A percentile compares a stretch with the other conserved stretches of the same genome.
phyloP scores from a whole-genome alignment of 2,888 invertebrate genomes.

The Troides helena region DNA sequence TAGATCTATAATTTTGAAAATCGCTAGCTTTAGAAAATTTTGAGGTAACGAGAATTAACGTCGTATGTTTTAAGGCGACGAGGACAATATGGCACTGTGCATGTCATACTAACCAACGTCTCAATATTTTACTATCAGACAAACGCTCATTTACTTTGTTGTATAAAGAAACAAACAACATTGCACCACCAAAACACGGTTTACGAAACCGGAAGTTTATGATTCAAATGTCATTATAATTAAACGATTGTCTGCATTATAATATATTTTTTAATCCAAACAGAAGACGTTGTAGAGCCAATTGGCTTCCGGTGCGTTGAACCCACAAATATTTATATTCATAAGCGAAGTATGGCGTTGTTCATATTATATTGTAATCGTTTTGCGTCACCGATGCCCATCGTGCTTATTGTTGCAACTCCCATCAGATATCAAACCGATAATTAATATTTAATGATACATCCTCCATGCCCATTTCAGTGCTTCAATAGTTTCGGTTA shows the following conservation, averaged over 20 bases:
- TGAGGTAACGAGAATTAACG: too few relatives aligned
- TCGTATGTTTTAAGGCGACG: too few relatives aligned
- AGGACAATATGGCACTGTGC: too few relatives aligned
- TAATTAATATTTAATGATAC: slow-evolving; percentile 26
- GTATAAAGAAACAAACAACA: too few relatives aligned
- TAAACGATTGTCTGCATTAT: slow-evolving; percentile 18
- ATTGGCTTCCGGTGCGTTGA: slow-evolving; percentile 28
- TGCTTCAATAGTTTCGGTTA: background rate
- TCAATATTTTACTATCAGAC: too few relatives aligned
- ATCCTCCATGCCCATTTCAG: background rate
- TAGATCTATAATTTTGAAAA: too few relatives aligned
- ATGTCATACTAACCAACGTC: too few relatives aligned
- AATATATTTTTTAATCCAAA: slow-evolving; percentile 19
- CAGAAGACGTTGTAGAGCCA: slow-evolving; percentile 15
- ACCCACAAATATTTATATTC: slow-evolving; percentile 26
- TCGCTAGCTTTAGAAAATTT: too few relatives aligned
- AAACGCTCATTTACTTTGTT: too few relatives aligned
- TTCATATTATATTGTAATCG: slow-evolving; percentile 29
- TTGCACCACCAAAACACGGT: too few relatives aligned
- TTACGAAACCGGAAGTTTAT: slow-evolving; percentile 18
- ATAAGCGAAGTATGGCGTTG: slow-evolving; percentile 25
- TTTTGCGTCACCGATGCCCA: slow-evolving; percentile 23
- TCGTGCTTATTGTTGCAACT: slow-evolving; percentile 18
- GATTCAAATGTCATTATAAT: slow-evolving; percentile 23
- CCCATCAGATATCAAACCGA: slow-evolving; percentile 18